Evolutionary conservation across 2,888 invertebrate species (phyloP), one percentile per base, ranked within the genome.

Genomic region (Galerucella calmariensis): DNA sequence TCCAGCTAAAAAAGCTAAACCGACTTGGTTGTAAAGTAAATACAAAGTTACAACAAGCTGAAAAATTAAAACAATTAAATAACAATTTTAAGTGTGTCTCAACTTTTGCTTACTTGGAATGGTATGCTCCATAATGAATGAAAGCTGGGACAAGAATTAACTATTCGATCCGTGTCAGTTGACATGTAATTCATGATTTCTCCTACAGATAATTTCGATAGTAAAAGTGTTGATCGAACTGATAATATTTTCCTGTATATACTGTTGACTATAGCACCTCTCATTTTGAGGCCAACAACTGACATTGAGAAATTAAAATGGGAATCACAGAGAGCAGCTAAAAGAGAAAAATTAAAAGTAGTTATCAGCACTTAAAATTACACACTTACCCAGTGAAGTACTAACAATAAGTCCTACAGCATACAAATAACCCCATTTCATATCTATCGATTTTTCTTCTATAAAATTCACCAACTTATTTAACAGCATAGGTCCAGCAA

Each of bases 91-190:
- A 35, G 10, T 56, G n/a, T 67, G 11, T 1, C 10, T 58, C 2
- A 44, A 9, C 9, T 10, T 56, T 2, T 20, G 77, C 80, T 84
- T 85, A 94, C 94, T 90, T 95, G 96, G 83, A 98, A 90, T 8
- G 98, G 98, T 84, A 98, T 94, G 87, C 97, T 98, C 98, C 99
- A 99, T 80, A 98, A 90, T 6, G 96, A 93, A 88, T 99, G 99
- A 86, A 99, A 98, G 88, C 97, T 97, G 2, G 96, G 94, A 87
- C 97, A 97, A 27, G 98, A 95, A 87, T 98, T 98, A 0, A 97
- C 95, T 80, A 99, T 95, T 80, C 98, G 91, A 86, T 98, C 97
- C 0, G 95, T 94, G 86, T 99, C 99, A 0, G 97, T 97, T 46
- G 97, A 98, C 95, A 99, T 97, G 81, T 97, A 95, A 88, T 99